phyloP scores from a whole-genome alignment of 2,888 invertebrate genomes.

The Nymphalis c-album region DNA sequence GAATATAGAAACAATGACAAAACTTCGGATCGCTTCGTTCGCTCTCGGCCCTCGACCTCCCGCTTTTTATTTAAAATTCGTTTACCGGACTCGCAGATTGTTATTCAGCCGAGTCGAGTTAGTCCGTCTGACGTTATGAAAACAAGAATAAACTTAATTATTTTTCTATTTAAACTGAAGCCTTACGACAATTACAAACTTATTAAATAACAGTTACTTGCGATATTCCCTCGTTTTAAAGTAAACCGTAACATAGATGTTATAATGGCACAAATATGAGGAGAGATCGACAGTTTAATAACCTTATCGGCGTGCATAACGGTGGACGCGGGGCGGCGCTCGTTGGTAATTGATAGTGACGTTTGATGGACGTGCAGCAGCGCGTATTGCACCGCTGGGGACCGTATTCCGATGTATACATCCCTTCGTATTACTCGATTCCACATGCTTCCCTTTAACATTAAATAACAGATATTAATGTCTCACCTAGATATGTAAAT shows the following conservation, averaged over 20 bases:
- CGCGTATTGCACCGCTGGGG: conserved; percentile 64
- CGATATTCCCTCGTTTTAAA: conserved; percentile 22
- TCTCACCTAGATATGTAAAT: not conserved
- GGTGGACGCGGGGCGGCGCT: conserved; percentile 48
- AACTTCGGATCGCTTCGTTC: conserved; percentile 68
- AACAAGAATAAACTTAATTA: conserved; percentile 71
- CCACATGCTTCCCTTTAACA: conserved; percentile 14
- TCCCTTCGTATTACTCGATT: conserved; percentile 14
- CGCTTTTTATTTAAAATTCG: conserved; percentile 79
- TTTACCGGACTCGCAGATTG: conserved; percentile 74
- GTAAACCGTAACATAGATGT: conserved; percentile 25
- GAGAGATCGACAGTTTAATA: conserved; percentile 60
- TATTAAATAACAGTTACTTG: conserved; percentile 32
- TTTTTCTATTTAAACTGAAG: conserved; percentile 56
- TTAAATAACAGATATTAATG: no score
- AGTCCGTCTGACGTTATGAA: conserved; percentile 61
- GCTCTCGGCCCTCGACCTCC: conserved; percentile 61
- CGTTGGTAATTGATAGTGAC: conserved; percentile 77
- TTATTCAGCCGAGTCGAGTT: conserved; percentile 63
- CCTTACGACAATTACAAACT: conserved; percentile 45
- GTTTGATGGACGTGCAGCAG: conserved; percentile 71
- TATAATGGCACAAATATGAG: conserved; percentile 38
- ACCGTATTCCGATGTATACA: conserved; percentile 41
- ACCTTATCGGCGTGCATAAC: conserved; percentile 50
- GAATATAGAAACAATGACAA: conserved; percentile 80